Percentiles rank a stretch among this genome's conserved stretches.
These are phyloP conservation scores for Agelaius phoeniceus DNA, from an alignment of 2,113 vertebrate genomes.

Conservation along the genomic window DNA sequence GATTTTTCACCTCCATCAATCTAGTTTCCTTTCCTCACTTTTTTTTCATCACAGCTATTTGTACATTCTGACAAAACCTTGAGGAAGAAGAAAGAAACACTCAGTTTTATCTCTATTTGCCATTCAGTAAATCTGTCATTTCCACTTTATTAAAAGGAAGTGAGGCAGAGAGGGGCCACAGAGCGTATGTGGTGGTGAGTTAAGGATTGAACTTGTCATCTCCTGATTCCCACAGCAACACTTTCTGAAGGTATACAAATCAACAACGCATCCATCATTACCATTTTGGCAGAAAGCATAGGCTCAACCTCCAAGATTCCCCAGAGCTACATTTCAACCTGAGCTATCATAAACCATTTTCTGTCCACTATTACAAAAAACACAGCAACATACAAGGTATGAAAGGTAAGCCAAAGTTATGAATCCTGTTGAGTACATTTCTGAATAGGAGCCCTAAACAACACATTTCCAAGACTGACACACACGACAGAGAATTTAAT, in stretches of 20 bases:
- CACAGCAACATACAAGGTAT: background rate
- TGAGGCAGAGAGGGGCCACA: background rate
- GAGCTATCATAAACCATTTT: background rate
- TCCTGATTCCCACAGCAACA: background rate
- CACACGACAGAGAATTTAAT: background rate
- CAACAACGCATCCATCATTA: background rate
- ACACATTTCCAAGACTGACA: background rate
- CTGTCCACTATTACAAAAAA: background rate
- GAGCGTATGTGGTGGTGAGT: background rate
- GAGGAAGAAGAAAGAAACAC: background rate
- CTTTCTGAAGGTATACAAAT: background rate
- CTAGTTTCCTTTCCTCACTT: background rate
- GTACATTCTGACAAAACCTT: constrained; percentile 21
- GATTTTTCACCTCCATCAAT: constrained; percentile 44
- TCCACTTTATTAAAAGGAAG: background rate
- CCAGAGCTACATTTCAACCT: background rate
- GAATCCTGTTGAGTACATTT: background rate
- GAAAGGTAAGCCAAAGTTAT: background rate
- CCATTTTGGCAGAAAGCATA: background rate
- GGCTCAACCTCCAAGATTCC: background rate
- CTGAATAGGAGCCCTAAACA: background rate
- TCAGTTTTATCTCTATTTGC: background rate
- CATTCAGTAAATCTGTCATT: constrained; percentile 24
- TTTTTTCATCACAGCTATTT: constrained; percentile 21
- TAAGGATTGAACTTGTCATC: background rate